Evolutionary conservation across 2,797 vertebrate species (phyloP).

Genomic region (Crenichthys baileyi): DNA sequence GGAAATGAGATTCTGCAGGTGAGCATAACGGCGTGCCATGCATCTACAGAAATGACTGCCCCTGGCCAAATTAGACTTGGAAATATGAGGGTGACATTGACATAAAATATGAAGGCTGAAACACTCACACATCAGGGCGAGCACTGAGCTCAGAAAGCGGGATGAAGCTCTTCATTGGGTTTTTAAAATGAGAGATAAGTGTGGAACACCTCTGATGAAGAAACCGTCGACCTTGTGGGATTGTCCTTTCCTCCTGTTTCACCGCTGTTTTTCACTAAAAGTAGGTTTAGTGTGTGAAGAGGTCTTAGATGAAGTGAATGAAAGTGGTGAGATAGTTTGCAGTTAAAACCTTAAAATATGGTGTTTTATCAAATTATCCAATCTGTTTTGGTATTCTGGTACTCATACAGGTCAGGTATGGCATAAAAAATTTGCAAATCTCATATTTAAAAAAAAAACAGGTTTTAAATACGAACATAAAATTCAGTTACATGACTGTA

Average conservation of each 20-base stretch:
- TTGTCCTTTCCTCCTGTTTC: conserved; percentile 1
- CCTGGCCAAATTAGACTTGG: conserved; percentile 47
- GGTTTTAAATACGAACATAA: too few species aligned
- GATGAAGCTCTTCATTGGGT: conserved; percentile 39
- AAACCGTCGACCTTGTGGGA: conserved; percentile 42
- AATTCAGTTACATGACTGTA: too few species aligned
- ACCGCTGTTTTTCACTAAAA: conserved; percentile 32
- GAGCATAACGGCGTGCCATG: conserved; percentile 29
- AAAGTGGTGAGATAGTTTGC: conserved; percentile 3
- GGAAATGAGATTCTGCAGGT: conserved; percentile 58
- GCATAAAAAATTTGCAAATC: not conserved
- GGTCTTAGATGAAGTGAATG: conserved; percentile 5
- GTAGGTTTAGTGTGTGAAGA: conserved; percentile 20
- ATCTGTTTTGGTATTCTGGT: not conserved
- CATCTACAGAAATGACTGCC: conserved; percentile 41
- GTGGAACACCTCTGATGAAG: conserved; percentile 25
- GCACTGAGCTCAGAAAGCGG: conserved; percentile 25
- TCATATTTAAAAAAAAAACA: too few species aligned
- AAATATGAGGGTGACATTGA: conserved; percentile 59
- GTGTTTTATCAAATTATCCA: not conserved
- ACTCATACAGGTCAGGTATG: not conserved
- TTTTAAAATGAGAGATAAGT: conserved; percentile 31
- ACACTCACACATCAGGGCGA: conserved; percentile 27
- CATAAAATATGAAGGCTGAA: conserved; percentile 36
- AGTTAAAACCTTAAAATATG: not conserved